Percentiles rank a stretch among this genome's conserved stretches.
Conservation (phyloP, 2,888 invertebrate genomes). For the Tiphia femorata region DNA sequence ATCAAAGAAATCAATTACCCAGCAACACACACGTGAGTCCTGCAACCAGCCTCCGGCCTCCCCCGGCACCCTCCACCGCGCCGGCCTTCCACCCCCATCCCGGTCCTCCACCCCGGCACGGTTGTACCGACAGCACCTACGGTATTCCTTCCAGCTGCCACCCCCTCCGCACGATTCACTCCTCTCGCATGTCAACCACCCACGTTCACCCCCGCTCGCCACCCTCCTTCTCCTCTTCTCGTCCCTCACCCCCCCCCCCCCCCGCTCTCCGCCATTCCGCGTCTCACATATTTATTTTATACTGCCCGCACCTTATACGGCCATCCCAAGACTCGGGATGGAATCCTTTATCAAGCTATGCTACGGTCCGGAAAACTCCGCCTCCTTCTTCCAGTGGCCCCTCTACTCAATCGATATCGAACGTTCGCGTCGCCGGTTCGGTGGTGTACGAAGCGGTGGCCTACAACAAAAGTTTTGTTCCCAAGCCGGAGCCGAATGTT, state of each 20-base stretch:
- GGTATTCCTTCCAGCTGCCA: not conserved
- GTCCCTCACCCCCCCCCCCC: slow-evolving; percentile 19
- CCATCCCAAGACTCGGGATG: slow-evolving; percentile 35
- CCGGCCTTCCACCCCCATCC: slow-evolving; percentile 14
- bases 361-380: slow-evolving; percentile 35
- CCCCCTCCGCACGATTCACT: slow-evolving; percentile 14
- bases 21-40: slow-evolving; percentile 48
- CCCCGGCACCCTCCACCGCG: slow-evolving; percentile 11
- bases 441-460: too few species aligned
- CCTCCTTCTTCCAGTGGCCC: slow-evolving; percentile 39
- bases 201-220: slow-evolving; percentile 8
- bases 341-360: slow-evolving; percentile 50
- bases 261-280: slow-evolving; percentile 19
- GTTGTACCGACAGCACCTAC: not conserved
- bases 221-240: slow-evolving; percentile 21
- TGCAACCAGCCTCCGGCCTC: slow-evolving; percentile 18
- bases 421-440: slow-evolving; percentile 27
- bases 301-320: slow-evolving; percentile 41
- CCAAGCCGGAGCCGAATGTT: too few species aligned
- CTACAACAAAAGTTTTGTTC: too few species aligned
- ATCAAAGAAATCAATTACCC: slow-evolving; percentile 63
- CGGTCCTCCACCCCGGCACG: not conserved
- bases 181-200: slow-evolving; percentile 16
- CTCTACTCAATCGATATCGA: slow-evolving; percentile 41
- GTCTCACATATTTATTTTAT: slow-evolving; percentile 58